Percentiles rank a stretch among this genome's conserved stretches.
These are phyloP conservation scores for Triplophysa tibetana DNA, from an alignment of 2,113 vertebrate genomes.

Conservation along the genomic window DNA sequence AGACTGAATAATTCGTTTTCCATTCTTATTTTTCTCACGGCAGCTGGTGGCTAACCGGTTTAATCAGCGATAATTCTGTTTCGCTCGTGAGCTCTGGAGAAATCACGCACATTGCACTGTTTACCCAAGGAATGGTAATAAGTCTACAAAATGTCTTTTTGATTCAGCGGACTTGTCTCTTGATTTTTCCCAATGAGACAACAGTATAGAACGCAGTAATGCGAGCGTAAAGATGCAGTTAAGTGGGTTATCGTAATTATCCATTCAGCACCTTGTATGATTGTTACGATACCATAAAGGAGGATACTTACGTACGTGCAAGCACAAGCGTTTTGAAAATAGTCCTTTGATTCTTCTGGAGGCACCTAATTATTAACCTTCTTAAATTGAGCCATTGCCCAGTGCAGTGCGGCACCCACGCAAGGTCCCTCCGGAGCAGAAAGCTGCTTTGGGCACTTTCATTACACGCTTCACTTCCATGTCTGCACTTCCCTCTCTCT, in stretches of 20 bases:
- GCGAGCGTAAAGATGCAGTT: constrained; percentile 9
- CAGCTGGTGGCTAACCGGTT: constrained; percentile 33
- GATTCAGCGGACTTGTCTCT: constrained; percentile 16
- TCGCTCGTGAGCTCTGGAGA: constrained; percentile 16
- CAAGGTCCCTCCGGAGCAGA: constrained; percentile 20
- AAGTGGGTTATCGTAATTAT: constrained; percentile 30
- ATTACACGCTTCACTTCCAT: constrained; percentile 41
- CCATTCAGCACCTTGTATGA: constrained; percentile 24
- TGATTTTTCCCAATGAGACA: constrained; percentile 11
- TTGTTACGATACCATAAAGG: constrained; percentile 9
- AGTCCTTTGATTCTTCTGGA: constrained; percentile 16
- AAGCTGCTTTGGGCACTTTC: constrained; percentile 28
- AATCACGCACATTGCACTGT: constrained; percentile 7
- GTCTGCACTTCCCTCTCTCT: constrained; percentile 6
- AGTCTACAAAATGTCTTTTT: constrained; percentile 12
- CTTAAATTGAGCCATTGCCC: constrained; percentile 30
- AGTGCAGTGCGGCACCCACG: constrained; percentile 11
- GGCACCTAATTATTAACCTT: constrained; percentile 48
- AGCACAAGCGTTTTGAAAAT: background rate
- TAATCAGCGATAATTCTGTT: constrained; percentile 34
- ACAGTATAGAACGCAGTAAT: background rate
- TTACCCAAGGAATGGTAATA: constrained; percentile 23
- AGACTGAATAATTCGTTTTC: background rate
- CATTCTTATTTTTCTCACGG: background rate
- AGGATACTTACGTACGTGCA: constrained; percentile 2